phyloP scores from a whole-genome alignment of 2,797 vertebrate genomes.

The Halcyon chelicuti region DNA sequence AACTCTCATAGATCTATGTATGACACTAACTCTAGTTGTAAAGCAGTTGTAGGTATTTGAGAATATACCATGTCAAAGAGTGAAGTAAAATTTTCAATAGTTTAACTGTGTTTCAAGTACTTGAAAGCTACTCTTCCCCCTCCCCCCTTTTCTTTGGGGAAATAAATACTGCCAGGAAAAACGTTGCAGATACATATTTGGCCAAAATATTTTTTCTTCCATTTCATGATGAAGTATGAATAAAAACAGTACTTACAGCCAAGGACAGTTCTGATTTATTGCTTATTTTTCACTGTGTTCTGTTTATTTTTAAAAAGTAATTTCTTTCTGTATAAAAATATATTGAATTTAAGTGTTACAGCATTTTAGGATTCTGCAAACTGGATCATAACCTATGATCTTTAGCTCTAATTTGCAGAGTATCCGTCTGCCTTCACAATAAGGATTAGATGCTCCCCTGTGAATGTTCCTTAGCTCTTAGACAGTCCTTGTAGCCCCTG shows the following conservation, averaged over 20 bases:
- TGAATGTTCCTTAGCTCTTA: not conserved
- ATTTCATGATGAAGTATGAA: conserved; percentile 51
- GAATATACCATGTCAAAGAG: conserved; percentile 31
- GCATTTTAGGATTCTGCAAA: conserved; percentile 1
- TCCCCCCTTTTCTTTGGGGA: not conserved
- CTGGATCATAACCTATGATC: not conserved
- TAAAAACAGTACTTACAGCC: conserved; percentile 31
- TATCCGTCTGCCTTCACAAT: not conserved
- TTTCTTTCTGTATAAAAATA: not conserved
- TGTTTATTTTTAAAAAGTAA: not conserved
- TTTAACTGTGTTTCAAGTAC: conserved; percentile 59
- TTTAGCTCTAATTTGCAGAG: not conserved
- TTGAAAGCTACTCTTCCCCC: not conserved
- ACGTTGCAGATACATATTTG: conserved; percentile 53
- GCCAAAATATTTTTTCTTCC: conserved; percentile 28
- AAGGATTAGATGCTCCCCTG: not conserved
- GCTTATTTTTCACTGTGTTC: not conserved
- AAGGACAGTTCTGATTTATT: conserved; percentile 3
- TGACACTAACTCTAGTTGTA: conserved; percentile 33
- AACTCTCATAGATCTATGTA: not conserved
- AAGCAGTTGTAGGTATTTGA: conserved; percentile 44
- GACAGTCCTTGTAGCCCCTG: not conserved
- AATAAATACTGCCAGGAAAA: conserved; percentile 63
- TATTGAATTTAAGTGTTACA: not conserved
- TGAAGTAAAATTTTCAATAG: conserved; percentile 37